These are phyloP conservation scores for Acropora tenuis DNA, from an alignment of 64 coral and sea anemone genomes.

Conservation along the genomic window DNA sequence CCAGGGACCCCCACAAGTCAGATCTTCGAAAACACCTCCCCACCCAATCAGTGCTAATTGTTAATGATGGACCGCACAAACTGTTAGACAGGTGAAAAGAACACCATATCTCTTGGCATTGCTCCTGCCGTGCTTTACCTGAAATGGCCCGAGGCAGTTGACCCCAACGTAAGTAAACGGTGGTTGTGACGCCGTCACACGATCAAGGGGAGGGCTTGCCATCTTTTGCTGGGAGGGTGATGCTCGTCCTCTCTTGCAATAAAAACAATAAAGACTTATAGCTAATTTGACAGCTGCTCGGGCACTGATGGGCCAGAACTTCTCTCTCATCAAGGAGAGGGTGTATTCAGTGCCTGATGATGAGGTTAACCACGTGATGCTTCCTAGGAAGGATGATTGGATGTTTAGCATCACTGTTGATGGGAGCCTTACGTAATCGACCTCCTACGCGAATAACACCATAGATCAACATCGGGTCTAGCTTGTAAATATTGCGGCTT, in stretches of 20 bases:
- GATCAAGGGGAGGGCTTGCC: background rate
- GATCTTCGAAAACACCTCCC: conserved; percentile 24
- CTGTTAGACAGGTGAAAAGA: too few relatives aligned
- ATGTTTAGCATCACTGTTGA: background rate
- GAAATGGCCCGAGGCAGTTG: conserved; percentile 50
- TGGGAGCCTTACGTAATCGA: too few relatives aligned
- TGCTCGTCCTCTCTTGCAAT: conserved; percentile 27
- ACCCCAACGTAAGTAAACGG: conserved; percentile 43
- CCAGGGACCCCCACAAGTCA: conserved; percentile 33
- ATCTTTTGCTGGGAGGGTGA: conserved; percentile 5
- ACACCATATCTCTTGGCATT: too few relatives aligned
- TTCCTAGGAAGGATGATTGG: too few relatives aligned
- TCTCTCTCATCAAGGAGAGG: background rate
- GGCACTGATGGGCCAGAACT: too few relatives aligned
- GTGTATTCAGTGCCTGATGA: background rate
- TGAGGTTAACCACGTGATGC: too few relatives aligned
- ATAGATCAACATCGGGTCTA: background rate
- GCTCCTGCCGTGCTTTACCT: background rate
- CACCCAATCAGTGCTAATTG: conserved; percentile 37
- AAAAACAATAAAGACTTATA: conserved; percentile 5
- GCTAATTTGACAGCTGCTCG: too few relatives aligned
- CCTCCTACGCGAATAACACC: background rate
- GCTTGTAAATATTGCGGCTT: too few relatives aligned
- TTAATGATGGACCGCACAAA: background rate
- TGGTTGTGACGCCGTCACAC: too few relatives aligned